Percentiles rank a stretch among this genome's conserved stretches.
Conservation (phyloP, 2,888 invertebrate genomes). For the Napeogenes sylphis region DNA sequence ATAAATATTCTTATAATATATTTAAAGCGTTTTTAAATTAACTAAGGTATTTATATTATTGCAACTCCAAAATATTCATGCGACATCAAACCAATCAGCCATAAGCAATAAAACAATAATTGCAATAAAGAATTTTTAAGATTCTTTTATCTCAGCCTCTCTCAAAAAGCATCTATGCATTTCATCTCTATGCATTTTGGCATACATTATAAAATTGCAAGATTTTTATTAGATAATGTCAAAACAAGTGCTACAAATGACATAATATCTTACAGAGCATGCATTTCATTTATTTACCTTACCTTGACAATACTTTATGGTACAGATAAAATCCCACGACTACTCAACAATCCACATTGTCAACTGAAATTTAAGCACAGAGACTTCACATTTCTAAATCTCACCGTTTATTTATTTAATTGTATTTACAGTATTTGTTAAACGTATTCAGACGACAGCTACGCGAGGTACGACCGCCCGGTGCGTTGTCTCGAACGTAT, state of each 20-base stretch:
- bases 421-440: conserved; percentile 40
- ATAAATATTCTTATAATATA: too few species aligned
- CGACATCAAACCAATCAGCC: not conserved
- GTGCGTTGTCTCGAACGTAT: conserved; percentile 32
- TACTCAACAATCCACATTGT: conserved; percentile 48
- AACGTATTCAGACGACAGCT: conserved; percentile 32
- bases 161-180: not conserved
- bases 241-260: not conserved
- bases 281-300: not conserved
- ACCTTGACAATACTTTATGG: not conserved
- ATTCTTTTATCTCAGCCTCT: not conserved
- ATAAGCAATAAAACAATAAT: not conserved
- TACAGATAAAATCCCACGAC: conserved; percentile 33
- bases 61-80: too few species aligned
- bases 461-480: conserved; percentile 24
- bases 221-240: not conserved
- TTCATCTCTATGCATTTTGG: too few species aligned
- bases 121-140: not conserved
- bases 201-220: not conserved
- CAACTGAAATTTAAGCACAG: conserved; percentile 44
- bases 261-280: not conserved
- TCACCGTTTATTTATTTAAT: conserved; percentile 40
- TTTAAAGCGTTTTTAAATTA: too few species aligned
- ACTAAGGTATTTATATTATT: too few species aligned
- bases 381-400: conserved; percentile 48